These are phyloP conservation scores for Oxygymnocypris stewartii DNA, from an alignment of 2,113 vertebrate species.

Conservation along the genomic window DNA sequence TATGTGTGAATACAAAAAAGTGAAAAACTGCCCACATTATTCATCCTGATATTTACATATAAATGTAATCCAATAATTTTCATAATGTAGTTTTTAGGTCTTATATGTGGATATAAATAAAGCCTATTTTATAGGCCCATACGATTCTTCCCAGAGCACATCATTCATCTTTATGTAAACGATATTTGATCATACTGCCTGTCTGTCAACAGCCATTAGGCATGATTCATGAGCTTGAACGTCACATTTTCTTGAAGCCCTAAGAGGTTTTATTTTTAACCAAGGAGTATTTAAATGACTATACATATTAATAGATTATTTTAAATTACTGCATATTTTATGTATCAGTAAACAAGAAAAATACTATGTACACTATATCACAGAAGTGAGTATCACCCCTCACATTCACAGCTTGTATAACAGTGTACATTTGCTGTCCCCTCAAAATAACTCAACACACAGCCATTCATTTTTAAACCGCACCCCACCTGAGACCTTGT, in stretches of 20 bases:
- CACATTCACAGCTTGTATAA: too few species aligned
- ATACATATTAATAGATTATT: neutral
- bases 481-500: too few species aligned
- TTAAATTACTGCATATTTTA: neutral
- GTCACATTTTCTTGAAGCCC: neutral
- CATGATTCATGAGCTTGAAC: conserved; percentile 15
- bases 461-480: too few species aligned
- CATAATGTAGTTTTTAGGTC: neutral
- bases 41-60: neutral
- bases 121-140: too few species aligned
- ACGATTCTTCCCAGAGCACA: neutral
- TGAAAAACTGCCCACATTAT: neutral
- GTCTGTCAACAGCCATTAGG: conserved; percentile 5
- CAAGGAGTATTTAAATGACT: neutral
- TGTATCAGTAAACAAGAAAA: neutral
- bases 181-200: neutral
- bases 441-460: too few species aligned
- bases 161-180: neutral
- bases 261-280: neutral
- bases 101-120: neutral
- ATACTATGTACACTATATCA: neutral
- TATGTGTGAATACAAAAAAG: neutral
- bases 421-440: too few species aligned
- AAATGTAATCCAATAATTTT: neutral
- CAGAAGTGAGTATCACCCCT: too few species aligned